Evolutionary conservation across 2,113 vertebrate genomes (phyloP), one percentile per base, ranked within the genome.

Genomic region (Columbina picui): DNA sequence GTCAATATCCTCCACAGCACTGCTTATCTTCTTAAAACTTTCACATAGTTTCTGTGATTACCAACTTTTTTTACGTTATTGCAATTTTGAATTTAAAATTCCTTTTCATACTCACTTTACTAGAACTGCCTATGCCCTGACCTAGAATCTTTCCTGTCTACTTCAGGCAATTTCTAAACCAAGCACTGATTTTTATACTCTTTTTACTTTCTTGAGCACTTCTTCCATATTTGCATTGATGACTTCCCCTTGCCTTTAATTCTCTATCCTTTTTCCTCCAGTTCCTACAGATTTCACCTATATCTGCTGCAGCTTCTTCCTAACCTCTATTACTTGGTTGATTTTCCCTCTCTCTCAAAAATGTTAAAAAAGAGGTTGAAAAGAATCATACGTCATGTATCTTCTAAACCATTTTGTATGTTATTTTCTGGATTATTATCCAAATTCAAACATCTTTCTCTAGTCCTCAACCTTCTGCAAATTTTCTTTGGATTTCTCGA

Each of bases 21-120:
- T 61, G 39, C 61, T 87, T 95, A 76, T 64, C 77, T 88, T 90
- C 50, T 65, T 75, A 39, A 80, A 87, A 94, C n/a, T 85, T 95
- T 38, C 49, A 79, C n/a, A 12, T 53, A 49, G 29, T 79, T 95
- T 82, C 52, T 64, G 26, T 84, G 84, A 81, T 68, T 84, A 55
- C 4, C 7, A 82, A 67, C 22, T 50, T 43, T 21, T 95, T 70
- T 68, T 38, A 45, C 0, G 0, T 59, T 83, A 81, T 13, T 84
- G 27, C 20, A 69, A 57, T 47, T 93, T 84, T 81, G 14, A 79
- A 87, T 89, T 87, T 0, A 90, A 85, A 87, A 53, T 76, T 76
- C 32, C 8, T 87, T 85, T 88, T 41, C 41, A 47, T 53, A 30
- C 12, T 77, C 36, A 49, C 34, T 57, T 79, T 59, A 68, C 11